Evolutionary conservation across 2,113 vertebrate species (phyloP), one percentile per base, ranked within the genome.

Genomic region (Arvicanthis niloticus): DNA sequence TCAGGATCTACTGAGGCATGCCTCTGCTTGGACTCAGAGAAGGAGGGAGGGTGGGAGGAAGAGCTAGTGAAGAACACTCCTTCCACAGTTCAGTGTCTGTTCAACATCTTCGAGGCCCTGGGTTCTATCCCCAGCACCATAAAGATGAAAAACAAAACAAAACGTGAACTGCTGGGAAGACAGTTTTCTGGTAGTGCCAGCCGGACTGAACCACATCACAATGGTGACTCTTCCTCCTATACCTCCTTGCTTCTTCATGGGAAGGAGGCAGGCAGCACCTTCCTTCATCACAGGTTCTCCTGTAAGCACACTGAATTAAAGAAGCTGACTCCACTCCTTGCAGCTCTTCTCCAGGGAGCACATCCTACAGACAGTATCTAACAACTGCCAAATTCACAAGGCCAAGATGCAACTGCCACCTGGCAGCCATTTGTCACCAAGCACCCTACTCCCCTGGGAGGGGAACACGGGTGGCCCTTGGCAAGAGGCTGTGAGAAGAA

Each of bases 371-470:
- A 97, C 97, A 96, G 97, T 96, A 96, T 97, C 84, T 97, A 98
- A 98, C 93, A 94, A 95, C 97, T 96, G 97, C 98, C 98, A 98
- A 98, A 97, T 97, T 96, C 91, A 84, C 48, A 72, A 97, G 98
- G 97, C 98, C 88, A 93, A 86, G 70, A 97, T 75, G 96, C 98
- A 97, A 98, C 98, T 98, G 98, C 98, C 97, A 97, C 98, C 98
- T 96, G 97, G 98, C 98, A 98, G 98, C 97, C 98, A 97, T 98
- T 98, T 98, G 98, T 98, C 98, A 97, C 94, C 95, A 96, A 95
- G 97, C 34, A 96, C 97, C 97, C 88, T 77, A 82, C 82, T 98
- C 95, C 96, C 96, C 92, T 81, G 75, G 95, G 97, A 97, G 98
- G 93, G 95, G 98, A 95, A 96, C 95, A 97, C 7, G 4, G 45